These are phyloP conservation scores for Drosophila trapezifrons DNA, from an alignment of 1,140 invertebrate species.

Conservation along the genomic window DNA sequence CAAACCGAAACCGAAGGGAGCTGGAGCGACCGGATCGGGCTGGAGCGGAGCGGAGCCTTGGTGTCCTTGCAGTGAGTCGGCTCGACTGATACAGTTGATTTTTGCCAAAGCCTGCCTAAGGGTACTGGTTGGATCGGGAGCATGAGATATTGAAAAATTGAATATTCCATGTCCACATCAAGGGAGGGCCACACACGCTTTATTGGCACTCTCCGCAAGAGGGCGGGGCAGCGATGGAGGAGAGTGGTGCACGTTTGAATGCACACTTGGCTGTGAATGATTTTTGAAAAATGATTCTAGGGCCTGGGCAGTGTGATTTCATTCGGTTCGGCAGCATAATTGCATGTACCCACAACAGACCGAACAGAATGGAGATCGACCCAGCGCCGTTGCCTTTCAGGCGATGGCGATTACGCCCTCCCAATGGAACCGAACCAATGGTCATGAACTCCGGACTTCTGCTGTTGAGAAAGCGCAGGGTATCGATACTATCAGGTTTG, in stretches of 20 bases:
- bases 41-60: constrained; percentile 6
- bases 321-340: constrained; percentile 72
- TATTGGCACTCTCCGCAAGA: constrained; percentile 63
- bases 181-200: constrained; percentile 46
- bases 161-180: constrained; percentile 73
- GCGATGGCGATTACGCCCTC: constrained; percentile 8
- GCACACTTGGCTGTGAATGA: constrained; percentile 77
- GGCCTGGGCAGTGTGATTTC: constrained; percentile 61
- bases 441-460: background rate
- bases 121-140: constrained; percentile 38
- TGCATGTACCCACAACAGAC: constrained; percentile 58
- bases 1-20: constrained; percentile 43
- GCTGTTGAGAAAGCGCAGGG: background rate
- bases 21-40: constrained; percentile 2
- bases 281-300: constrained; percentile 76
- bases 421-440: constrained; percentile 15
- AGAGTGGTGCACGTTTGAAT: constrained; percentile 64
- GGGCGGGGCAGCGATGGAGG: background rate
- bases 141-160: constrained; percentile 82
- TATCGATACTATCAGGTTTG: background rate
- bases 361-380: constrained; percentile 7
- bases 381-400: constrained; percentile 7
- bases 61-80: constrained; percentile 47
- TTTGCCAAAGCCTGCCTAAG: constrained; percentile 66
- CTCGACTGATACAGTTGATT: constrained; percentile 68